Evolutionary conservation across 2,113 vertebrate genomes (phyloP), one percentile per base, ranked within the genome.

Genomic region (Peromyscus polionotus): DNA sequence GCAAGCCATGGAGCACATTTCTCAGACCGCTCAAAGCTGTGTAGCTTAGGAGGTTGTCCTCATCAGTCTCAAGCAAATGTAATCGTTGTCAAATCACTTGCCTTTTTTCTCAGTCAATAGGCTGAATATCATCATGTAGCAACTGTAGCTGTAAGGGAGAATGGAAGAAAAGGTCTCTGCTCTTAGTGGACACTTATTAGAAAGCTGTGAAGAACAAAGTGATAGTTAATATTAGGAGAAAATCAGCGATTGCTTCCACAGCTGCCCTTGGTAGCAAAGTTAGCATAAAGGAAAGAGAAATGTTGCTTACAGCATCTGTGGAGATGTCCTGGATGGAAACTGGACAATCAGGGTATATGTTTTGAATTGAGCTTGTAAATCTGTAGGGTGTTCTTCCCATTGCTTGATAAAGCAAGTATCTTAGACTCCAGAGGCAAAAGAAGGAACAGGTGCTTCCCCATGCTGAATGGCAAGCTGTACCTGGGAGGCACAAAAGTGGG

Each of bases 351-450:
- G 12, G 63, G 16, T 20, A 31, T 68, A 68, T 36, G 83, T 57
- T 97, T 93, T 33, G 79, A 92, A 67, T 33, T 17, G 1, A 84
- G 92, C 57, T 81, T 33, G 28, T 85, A 54, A 91, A 72, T 48
- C 33, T 59, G 5, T 39, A 39, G 22, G 75, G 54, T 70, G 86
- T 54, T 42, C 42, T 42, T 91, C 94, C 67, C 3, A 19, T 36
- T 48, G n/a, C 31, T 81, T 77, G 7, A 57, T 79, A 63, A 83
- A 59, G 11, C 68, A 20, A 76, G 72, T 7, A 19, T 4, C 9
- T 48, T 70, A 59, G 33, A 77, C 28, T 72, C 9, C 57, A 94
- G 14, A 22, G 45, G 16, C 11, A 8, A 61, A 45, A 28, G 26
- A 3, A 5, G 36, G 45, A 59, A 1, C 5, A 7, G 4, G 2